Evolutionary conservation across 2,113 vertebrate species (phyloP).

Genomic region (Notarius quadriscutis): DNA sequence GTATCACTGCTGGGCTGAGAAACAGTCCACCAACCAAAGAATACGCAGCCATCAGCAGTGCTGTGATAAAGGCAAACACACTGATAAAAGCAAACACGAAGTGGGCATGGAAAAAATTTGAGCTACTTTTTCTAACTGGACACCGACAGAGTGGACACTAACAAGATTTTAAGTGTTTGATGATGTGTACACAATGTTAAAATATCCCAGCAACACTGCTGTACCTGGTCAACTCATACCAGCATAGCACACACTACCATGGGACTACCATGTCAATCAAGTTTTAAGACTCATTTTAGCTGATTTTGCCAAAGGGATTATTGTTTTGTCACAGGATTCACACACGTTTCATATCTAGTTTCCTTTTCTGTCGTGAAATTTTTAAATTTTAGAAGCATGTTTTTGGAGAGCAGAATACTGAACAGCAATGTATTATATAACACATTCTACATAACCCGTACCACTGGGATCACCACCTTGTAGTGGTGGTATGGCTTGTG

Average conservation of each 20-base stretch:
- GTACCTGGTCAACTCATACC: background rate
- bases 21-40: background rate
- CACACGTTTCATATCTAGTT: background rate
- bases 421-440: background rate
- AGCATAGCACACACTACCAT: background rate
- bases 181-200: background rate
- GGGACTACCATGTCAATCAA: too few species aligned
- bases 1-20: slow-evolving; percentile 1
- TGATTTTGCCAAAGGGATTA: background rate
- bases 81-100: background rate
- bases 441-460: background rate
- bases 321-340: background rate
- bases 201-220: background rate
- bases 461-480: too few species aligned
- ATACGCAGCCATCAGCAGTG: background rate
- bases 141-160: background rate
- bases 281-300: background rate
- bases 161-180: background rate
- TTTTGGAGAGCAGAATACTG: background rate
- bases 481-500: too few species aligned
- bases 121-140: background rate
- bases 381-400: too few species aligned
- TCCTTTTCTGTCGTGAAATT: background rate
- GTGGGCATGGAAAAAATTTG: background rate
- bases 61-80: background rate